These are phyloP conservation scores for Muricea muricata DNA, from an alignment of 92 coral and sea anemone genomes.

Conservation along the genomic window DNA sequence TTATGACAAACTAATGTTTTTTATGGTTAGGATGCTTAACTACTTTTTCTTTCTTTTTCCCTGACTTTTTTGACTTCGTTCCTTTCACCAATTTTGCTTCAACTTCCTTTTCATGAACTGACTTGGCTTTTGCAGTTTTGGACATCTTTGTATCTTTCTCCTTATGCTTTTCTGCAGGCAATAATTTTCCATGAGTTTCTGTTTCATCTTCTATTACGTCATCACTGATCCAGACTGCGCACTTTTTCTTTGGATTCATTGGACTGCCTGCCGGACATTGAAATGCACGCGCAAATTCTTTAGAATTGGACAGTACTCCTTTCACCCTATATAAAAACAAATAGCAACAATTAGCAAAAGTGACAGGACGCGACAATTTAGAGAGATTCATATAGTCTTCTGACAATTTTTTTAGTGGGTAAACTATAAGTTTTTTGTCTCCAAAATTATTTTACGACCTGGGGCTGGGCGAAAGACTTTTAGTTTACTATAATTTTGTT, in stretches of 20 bases:
- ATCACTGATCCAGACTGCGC: constrained; percentile 47
- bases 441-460: no score
- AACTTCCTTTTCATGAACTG: background rate
- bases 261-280: constrained; percentile 34
- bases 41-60: background rate
- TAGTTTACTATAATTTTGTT: no score
- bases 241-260: constrained; percentile 39
- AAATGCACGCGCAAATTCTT: constrained; percentile 40
- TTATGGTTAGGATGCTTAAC: background rate
- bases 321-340: constrained; percentile 17
- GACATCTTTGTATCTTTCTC: background rate
- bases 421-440: no score
- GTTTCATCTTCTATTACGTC: constrained; percentile 23
- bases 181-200: constrained; percentile 29
- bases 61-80: background rate
- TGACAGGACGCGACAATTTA: background rate
- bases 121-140: background rate
- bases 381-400: no score
- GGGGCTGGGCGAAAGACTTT: no score
- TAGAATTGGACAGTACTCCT: constrained; percentile 38
- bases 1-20: no score
- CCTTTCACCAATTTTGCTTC: background rate
- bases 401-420: no score
- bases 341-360: background rate
- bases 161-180: constrained; percentile 1